These are phyloP conservation scores for Chiroxiphia lanceolata DNA, from an alignment of 2,797 vertebrate species.

Conservation along the genomic window DNA sequence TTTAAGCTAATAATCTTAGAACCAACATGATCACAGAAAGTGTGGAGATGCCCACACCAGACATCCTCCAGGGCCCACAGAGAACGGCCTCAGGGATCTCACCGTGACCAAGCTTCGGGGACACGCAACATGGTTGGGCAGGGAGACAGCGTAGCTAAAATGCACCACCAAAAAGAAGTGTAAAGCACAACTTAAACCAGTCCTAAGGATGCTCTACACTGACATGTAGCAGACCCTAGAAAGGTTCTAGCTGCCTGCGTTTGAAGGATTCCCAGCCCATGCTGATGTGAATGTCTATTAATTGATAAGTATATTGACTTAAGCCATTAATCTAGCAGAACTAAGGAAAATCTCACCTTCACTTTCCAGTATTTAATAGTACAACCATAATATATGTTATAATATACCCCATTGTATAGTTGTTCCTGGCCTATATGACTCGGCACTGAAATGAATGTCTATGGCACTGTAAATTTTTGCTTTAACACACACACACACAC, in stretches of 20 bases:
- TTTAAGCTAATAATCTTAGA: not conserved
- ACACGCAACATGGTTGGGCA: not conserved
- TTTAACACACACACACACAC: not conserved
- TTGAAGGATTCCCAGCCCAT: not conserved
- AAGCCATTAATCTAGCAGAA: not conserved
- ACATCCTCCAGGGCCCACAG: accelerated
- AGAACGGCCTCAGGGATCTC: not conserved
- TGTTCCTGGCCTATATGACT: not conserved
- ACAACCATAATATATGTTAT: not conserved
- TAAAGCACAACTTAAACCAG: not conserved
- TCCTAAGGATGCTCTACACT: not conserved
- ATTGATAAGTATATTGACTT: not conserved
- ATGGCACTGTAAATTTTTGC: not conserved
- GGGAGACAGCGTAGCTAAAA: accelerated
- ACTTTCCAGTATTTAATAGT: not conserved
- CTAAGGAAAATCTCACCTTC: not conserved
- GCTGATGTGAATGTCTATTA: not conserved
- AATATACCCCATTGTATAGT: not conserved
- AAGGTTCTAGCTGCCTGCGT: accelerated
- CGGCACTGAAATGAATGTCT: not conserved
- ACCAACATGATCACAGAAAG: not conserved
- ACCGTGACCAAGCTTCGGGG: too few relatives aligned
- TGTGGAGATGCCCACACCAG: not conserved
- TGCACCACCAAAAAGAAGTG: not conserved
- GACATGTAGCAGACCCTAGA: not conserved